Percentiles rank a stretch among this genome's conserved stretches.
Evolutionary conservation across 2,113 vertebrate genomes (phyloP).

Genomic region (Centropristis striata): DNA sequence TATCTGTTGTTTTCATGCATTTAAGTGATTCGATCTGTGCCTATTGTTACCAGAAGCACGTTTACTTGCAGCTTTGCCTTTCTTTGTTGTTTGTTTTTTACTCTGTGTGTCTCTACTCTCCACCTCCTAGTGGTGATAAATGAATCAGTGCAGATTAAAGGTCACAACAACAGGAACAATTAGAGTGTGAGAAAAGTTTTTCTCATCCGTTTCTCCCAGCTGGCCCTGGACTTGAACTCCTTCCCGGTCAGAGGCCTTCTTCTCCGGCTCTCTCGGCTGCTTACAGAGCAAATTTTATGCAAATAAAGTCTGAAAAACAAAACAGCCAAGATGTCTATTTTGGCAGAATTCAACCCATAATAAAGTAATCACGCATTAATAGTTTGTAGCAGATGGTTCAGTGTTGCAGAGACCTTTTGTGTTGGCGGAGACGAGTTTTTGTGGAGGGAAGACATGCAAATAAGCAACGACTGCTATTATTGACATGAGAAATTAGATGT

Average conservation of each 20-base stretch:
- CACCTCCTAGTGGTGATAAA: background rate
- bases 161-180: background rate
- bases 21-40: background rate
- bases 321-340: background rate
- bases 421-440: background rate
- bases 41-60: background rate
- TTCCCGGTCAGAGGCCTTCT: background rate
- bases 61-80: background rate
- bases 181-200: too few species aligned
- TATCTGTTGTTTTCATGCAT: too few species aligned
- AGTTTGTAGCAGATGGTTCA: background rate
- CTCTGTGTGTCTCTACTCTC: background rate
- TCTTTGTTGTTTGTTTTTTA: background rate
- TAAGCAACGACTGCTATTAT: background rate
- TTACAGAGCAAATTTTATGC: background rate
- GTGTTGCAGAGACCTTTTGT: background rate
- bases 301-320: background rate
- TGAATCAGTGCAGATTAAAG: background rate
- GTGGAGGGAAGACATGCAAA: background rate
- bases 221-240: background rate
- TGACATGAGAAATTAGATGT: background rate
- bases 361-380: background rate
- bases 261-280: background rate
- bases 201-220: background rate
- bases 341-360: background rate